Conservation (phyloP, 2,888 invertebrate species). For the Cerastis leucographa region DNA sequence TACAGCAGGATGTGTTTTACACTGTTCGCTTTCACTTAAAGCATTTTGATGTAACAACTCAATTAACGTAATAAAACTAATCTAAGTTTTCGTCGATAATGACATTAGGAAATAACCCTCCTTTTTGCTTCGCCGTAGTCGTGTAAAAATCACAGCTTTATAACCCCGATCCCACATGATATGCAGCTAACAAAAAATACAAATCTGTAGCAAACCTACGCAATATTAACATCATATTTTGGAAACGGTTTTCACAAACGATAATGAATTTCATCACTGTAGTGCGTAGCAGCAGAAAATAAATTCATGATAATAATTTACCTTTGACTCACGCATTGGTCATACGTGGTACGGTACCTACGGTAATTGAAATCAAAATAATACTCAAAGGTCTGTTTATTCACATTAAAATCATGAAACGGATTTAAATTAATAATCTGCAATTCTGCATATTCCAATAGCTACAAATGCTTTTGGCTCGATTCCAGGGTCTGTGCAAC, state of each 20-base stretch:
- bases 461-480: conserved; percentile 67
- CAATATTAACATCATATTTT: conserved; percentile 6
- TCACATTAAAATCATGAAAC: conserved; percentile 23
- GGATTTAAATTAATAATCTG: conserved; percentile 55
- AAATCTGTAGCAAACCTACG: not conserved
- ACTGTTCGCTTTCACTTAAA: not conserved
- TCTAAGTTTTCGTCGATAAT: too few relatives aligned
- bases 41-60: not conserved
- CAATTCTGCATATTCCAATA: conserved; percentile 65
- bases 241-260: not conserved
- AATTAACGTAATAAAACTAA: too few relatives aligned
- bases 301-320: conserved; percentile 25
- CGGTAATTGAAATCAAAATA: conserved; percentile 16
- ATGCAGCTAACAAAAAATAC: not conserved
- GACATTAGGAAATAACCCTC: too few relatives aligned
- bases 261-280: not conserved
- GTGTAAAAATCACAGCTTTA: not conserved
- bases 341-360: not conserved
- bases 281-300: not conserved
- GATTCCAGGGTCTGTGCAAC: conserved; percentile 64
- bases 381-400: conserved; percentile 21
- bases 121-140: too few relatives aligned
- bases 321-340: not conserved
- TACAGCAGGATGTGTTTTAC: not conserved
- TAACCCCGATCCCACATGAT: not conserved